These are phyloP conservation scores for Arvicanthis niloticus DNA, from an alignment of 2,113 vertebrate genomes.

Conservation along the genomic window DNA sequence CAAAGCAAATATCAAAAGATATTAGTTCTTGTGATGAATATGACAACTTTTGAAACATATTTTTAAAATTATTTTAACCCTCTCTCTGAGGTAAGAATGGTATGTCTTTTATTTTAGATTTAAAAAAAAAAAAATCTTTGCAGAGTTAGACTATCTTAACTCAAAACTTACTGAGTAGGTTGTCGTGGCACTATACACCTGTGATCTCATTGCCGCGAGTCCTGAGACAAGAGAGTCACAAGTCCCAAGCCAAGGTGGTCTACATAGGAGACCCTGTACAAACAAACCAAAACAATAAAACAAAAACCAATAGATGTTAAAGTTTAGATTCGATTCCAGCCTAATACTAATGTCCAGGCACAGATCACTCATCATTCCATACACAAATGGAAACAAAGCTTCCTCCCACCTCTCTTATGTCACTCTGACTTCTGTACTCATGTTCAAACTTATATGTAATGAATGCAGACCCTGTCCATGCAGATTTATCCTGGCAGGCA, in stretches of 20 bases:
- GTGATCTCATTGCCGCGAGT: background rate
- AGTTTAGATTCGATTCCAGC: background rate
- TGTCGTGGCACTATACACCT: background rate
- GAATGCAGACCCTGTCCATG: background rate
- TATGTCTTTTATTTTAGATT: background rate
- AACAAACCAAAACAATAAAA: background rate
- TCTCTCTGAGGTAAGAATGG: background rate
- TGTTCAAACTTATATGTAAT: background rate
- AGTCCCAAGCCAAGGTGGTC: background rate
- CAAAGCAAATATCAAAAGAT: background rate
- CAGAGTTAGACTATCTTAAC: background rate
- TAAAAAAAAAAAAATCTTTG: background rate
- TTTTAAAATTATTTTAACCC: background rate
- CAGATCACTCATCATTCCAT: too few relatives aligned
- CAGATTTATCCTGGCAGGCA: background rate
- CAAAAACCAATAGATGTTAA: background rate
- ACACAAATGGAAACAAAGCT: fast-evolving
- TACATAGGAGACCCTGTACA: background rate
- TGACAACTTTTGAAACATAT: background rate
- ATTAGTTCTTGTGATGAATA: background rate
- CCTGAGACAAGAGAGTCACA: background rate
- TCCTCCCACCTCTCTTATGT: background rate
- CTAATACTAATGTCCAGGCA: background rate
- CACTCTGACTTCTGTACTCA: background rate
- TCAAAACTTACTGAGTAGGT: background rate